Base-by-base conservation (phyloP, 2,888 invertebrate species). In the Abscondita cerata region DNA sequence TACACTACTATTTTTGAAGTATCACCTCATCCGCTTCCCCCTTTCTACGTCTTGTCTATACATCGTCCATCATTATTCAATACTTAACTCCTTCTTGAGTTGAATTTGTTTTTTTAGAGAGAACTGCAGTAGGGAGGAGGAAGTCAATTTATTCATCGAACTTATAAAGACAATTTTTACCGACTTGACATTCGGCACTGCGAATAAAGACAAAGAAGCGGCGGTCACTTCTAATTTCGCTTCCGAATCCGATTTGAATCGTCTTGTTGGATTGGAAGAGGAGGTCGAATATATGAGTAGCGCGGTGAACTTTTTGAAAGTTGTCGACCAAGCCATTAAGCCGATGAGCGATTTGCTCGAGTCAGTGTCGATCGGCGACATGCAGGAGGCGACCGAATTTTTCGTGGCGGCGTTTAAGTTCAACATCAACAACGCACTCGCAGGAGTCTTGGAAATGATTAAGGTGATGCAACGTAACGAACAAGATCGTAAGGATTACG, bases 381-480 rank as follows among this genome's bases (percentile, higher is more conserved):
- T 95, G 11, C 86, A 90, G 54, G 97, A 96, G 78, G 92, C 96
- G 0, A 91, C 97, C 19, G 89, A 93, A 61, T 94, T 96, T 76
- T 91, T 97, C 70, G 91, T 92, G 0, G 87, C 90, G 0, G 92
- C 92, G 0, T 89, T 87, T 73, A 86, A 90, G 67, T 93, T 93
- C 74, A 88, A 89, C 54, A 86, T 94, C n/a, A 86, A 88, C 63
- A 88, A 88, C 52, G 89, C 90, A 1, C 85, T 88, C 68, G 73
- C 81, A 33, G 94, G 93, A 1, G 87, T 95, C 61, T 84, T 76
- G 40, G 86, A 87, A 70, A 93, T 95, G 91, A 78, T 95, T 68
- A 83, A 86, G 54, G 83, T 95, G 47, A 89, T 95, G 58, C 91
- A 91, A 87, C 89, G 90, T 9, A 88, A 88, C n/a, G 95, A 95